Percentiles rank a stretch among this genome's conserved stretches.
Evolutionary conservation across 1,140 invertebrate species (phyloP).

Genomic region (Bacillus rossius): DNA sequence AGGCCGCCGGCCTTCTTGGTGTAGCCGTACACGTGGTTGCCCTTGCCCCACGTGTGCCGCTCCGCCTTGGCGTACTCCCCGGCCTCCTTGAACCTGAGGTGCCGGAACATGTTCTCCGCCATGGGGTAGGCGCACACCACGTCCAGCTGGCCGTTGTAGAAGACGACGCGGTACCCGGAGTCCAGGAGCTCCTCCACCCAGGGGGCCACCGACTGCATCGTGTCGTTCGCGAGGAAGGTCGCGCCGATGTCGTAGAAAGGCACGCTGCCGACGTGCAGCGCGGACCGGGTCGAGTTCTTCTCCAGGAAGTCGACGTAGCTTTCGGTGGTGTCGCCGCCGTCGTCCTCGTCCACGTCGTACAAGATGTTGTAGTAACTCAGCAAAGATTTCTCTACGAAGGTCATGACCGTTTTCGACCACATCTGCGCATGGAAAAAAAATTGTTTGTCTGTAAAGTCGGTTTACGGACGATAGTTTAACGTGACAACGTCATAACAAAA

Average conservation of each 20-base stretch:
- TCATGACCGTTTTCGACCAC: too few relatives aligned
- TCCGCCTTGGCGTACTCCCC: background rate
- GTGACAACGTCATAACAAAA: too few relatives aligned
- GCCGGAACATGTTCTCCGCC: slow-evolving; percentile 7
- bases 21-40: slow-evolving; percentile 68
- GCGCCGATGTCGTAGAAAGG: slow-evolving; percentile 50
- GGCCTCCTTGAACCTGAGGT: slow-evolving; percentile 4
- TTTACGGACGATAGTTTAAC: too few relatives aligned
- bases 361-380: too few relatives aligned
- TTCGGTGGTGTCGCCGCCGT: too few relatives aligned
- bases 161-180: slow-evolving; percentile 35
- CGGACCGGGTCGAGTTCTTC: slow-evolving; percentile 41
- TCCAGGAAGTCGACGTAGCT: too few relatives aligned
- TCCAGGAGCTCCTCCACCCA: slow-evolving; percentile 63
- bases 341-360: too few relatives aligned
- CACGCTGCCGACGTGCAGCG: slow-evolving; percentile 73
- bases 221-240: slow-evolving; percentile 56
- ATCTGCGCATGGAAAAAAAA: too few relatives aligned
- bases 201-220: slow-evolving; percentile 75
- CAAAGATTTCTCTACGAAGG: too few relatives aligned
- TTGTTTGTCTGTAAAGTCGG: too few relatives aligned
- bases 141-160: slow-evolving; percentile 30
- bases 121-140: slow-evolving; percentile 22
- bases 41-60: slow-evolving; percentile 41
- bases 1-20: slow-evolving; percentile 64